These are phyloP conservation scores for Sipha flava DNA, from an alignment of 1,140 invertebrate species.

Conservation along the genomic window DNA sequence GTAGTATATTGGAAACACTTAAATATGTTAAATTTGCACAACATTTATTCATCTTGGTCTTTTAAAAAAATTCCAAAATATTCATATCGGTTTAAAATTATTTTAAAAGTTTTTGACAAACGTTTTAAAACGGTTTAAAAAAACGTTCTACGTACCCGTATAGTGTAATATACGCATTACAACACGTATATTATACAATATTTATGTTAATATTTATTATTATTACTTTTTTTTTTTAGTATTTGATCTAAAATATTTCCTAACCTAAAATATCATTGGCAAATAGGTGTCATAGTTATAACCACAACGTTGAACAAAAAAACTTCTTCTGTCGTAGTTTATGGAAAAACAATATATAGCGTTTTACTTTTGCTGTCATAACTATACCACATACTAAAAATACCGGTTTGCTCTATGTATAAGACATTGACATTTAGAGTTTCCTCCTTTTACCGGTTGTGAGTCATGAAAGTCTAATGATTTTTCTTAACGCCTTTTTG, in stretches of 20 bases:
- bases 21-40: neutral
- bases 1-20: neutral
- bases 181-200: too few species aligned
- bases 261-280: too few species aligned
- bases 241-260: too few species aligned
- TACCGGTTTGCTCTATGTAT: neutral
- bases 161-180: too few species aligned
- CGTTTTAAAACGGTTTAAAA: too few species aligned
- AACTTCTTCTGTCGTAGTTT: neutral
- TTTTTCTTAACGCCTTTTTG: neutral
- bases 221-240: too few species aligned
- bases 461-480: neutral
- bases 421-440: conserved; percentile 10
- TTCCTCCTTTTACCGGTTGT: neutral
- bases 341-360: neutral
- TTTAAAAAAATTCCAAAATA: too few species aligned
- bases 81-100: too few species aligned
- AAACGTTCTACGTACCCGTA: too few species aligned
- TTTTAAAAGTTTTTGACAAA: too few species aligned
- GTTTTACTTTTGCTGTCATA: neutral
- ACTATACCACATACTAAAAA: neutral
- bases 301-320: neutral
- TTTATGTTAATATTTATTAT: too few species aligned
- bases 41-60: too few species aligned
- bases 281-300: neutral